Percentiles rank a stretch among this genome's conserved stretches.
These are phyloP conservation scores for Sminthurinus signatus DNA, from an alignment of 1,140 invertebrate species.

Conservation along the genomic window DNA sequence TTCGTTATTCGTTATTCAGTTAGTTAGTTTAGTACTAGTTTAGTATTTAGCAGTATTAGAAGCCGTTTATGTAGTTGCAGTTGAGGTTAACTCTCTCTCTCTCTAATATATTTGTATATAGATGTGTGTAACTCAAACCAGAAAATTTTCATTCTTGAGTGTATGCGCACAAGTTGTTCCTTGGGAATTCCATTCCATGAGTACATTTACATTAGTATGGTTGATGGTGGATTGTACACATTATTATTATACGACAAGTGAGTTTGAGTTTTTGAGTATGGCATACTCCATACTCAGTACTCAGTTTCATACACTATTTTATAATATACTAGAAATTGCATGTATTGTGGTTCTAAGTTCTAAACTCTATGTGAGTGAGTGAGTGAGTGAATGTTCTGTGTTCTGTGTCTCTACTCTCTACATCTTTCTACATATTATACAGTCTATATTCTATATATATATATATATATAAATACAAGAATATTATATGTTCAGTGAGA, in stretches of 20 bases:
- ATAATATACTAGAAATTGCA: neutral
- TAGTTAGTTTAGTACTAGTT: too few species aligned
- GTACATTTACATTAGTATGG: slow-evolving; percentile 16
- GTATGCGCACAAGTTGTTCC: slow-evolving; percentile 1
- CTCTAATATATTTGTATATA: too few species aligned
- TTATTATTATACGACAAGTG: neutral
- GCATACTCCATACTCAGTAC: neutral
- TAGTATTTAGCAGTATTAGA: too few species aligned
- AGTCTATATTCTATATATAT: too few species aligned
- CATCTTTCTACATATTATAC: too few species aligned
- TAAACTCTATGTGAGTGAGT: neutral
- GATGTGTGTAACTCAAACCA: too few species aligned
- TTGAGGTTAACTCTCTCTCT: too few species aligned
- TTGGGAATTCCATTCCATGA: slow-evolving; percentile 12
- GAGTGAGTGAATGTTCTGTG: neutral
- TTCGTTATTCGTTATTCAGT: too few species aligned
- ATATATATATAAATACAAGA: too few species aligned
- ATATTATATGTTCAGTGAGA: too few species aligned
- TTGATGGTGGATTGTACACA: neutral
- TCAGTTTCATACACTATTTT: neutral
- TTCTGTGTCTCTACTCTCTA: too few species aligned
- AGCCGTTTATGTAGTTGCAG: too few species aligned
- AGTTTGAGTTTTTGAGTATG: neutral
- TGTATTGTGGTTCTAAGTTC: neutral
- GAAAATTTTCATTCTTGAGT: slow-evolving; percentile 15